Evolutionary conservation across 1,140 invertebrate species (phyloP).

Genomic region (Vanessa tameamea): DNA sequence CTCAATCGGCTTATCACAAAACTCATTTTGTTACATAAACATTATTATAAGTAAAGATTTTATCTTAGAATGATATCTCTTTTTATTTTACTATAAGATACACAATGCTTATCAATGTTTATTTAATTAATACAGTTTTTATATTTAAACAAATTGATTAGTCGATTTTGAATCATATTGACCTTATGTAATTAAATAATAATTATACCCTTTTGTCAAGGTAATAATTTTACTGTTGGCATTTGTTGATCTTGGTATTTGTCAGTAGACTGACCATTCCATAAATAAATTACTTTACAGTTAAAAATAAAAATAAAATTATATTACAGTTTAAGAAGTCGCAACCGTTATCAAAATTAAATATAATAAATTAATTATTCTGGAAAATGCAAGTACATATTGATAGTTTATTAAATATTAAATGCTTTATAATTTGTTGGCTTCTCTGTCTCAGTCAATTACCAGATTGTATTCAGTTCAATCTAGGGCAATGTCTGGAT

Average conservation of each 20-base stretch:
- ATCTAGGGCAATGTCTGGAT: background rate
- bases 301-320: too few relatives aligned
- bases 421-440: too few relatives aligned
- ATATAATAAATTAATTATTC: too few relatives aligned
- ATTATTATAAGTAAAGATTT: constrained; percentile 4
- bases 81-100: background rate
- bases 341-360: too few relatives aligned
- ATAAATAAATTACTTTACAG: too few relatives aligned
- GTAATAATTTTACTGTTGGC: background rate
- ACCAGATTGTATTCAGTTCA: background rate
- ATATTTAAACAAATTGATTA: background rate
- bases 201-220: background rate
- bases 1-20: background rate
- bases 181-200: background rate
- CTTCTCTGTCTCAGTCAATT: too few relatives aligned
- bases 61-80: background rate
- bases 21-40: constrained; percentile 10
- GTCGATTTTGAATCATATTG: background rate
- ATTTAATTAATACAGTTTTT: constrained; percentile 3
- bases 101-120: constrained; percentile 4
- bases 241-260: too few relatives aligned
- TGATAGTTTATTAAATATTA: too few relatives aligned
- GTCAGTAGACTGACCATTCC: too few relatives aligned
- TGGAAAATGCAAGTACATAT: too few relatives aligned
- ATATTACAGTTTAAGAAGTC: too few relatives aligned